Percentiles rank a stretch among this genome's conserved stretches.
Evolutionary conservation across 2,797 vertebrate species (phyloP).

Genomic region (Hippoglossus hippoglossus): DNA sequence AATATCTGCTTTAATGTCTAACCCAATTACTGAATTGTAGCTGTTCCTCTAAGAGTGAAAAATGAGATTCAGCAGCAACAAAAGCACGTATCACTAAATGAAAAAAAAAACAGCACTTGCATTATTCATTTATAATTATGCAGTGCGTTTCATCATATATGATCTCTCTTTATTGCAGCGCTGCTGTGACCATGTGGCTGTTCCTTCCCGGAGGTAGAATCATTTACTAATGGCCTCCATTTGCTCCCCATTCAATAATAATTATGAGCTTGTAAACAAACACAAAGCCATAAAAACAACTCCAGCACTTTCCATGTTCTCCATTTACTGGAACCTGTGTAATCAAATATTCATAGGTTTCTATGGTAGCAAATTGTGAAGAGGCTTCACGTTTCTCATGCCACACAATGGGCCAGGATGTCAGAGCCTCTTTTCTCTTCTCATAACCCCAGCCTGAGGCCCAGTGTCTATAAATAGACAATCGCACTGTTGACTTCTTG

Average conservation of each 20-base stretch:
- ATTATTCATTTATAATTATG: constrained; percentile 45
- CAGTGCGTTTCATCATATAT: constrained; percentile 17
- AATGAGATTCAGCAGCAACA: constrained; percentile 37
- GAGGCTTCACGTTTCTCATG: constrained; percentile 40
- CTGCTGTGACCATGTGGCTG: background rate
- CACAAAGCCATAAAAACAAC: constrained; percentile 43
- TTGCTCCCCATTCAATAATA: constrained; percentile 53
- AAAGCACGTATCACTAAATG: constrained; percentile 14
- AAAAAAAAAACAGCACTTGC: constrained; percentile 9
- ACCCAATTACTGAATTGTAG: constrained; percentile 25
- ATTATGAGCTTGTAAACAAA: constrained; percentile 65
- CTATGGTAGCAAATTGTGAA: constrained; percentile 46
- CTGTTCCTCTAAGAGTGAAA: constrained; percentile 4
- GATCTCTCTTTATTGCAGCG: constrained; percentile 24
- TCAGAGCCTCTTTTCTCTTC: background rate
- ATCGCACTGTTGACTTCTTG: background rate
- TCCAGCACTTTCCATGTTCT: constrained; percentile 43
- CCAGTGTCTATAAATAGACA: constrained; percentile 2
- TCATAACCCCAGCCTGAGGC: constrained; percentile 5
- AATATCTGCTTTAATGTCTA: constrained; percentile 37
- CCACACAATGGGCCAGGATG: constrained; percentile 1
- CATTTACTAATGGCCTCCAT: constrained; percentile 46
- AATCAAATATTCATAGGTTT: constrained; percentile 74
- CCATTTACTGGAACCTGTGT: constrained; percentile 55
- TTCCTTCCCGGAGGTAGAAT: constrained; percentile 38